Conservation (phyloP, 2,113 vertebrate species). For the Larimichthys polyactis region DNA sequence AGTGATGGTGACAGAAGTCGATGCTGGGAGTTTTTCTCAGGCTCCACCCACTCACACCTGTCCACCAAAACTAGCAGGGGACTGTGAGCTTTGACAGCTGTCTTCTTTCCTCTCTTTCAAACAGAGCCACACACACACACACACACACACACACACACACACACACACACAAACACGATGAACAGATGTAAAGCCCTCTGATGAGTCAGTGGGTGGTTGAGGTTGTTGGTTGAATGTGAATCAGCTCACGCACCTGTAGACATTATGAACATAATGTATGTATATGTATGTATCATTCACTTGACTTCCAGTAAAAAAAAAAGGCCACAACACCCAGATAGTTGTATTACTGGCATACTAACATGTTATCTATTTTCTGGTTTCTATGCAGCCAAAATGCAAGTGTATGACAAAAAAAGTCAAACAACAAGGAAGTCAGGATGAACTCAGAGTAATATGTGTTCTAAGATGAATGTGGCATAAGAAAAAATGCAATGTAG, state of each 20-base stretch:
- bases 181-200: slow-evolving; percentile 60
- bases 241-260: slow-evolving; percentile 24
- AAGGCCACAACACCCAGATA: neutral
- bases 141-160: slow-evolving; percentile 24
- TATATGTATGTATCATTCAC: slow-evolving; percentile 1
- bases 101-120: slow-evolving; percentile 52
- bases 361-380: too few relatives aligned
- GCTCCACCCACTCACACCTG: slow-evolving; percentile 63
- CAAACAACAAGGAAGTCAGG: neutral
- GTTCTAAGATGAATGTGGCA: neutral
- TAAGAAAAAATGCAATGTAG: slow-evolving; percentile 3
- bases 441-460: neutral
- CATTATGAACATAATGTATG: neutral
- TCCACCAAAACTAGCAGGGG: slow-evolving; percentile 70
- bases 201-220: slow-evolving; percentile 55
- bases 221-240: slow-evolving; percentile 30
- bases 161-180: slow-evolving; percentile 5
- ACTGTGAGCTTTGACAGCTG: slow-evolving; percentile 80
- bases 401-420: neutral
- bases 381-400: neutral
- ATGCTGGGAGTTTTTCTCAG: slow-evolving; percentile 27
- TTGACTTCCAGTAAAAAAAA: neutral
- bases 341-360: too few relatives aligned
- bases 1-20: slow-evolving; percentile 25
- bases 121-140: slow-evolving; percentile 20